A percentile compares a stretch with the other conserved stretches of the same genome.
Conservation (phyloP, 2,888 invertebrate species). For the Nysson spinosus region DNA sequence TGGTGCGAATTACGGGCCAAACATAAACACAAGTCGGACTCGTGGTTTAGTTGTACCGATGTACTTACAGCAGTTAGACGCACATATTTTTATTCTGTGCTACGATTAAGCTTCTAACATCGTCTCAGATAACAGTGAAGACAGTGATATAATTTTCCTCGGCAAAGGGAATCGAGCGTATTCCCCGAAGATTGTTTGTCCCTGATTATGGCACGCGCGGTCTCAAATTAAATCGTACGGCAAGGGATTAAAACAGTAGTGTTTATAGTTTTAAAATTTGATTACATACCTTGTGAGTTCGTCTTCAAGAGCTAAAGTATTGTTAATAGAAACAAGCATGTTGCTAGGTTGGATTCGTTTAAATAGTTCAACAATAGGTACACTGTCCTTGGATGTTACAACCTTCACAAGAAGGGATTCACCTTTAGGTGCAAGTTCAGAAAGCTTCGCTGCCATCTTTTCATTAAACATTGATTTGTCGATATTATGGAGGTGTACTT, state of each 20-base stretch:
- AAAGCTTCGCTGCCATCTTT: conserved; percentile 73
- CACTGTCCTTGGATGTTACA: conserved; percentile 23
- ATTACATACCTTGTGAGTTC: conserved; percentile 78
- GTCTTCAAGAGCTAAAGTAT: conserved; percentile 83
- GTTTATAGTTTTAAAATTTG: background rate
- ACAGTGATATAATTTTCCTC: no score
- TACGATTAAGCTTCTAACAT: no score
- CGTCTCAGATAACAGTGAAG: no score
- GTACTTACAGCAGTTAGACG: no score
- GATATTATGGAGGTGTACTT: conserved; percentile 81
- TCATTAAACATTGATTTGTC: conserved; percentile 78
- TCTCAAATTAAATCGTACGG: no score
- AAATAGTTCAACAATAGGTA: conserved; percentile 83
- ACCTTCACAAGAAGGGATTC: conserved; percentile 80
- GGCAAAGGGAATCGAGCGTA: no score
- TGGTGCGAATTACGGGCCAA: no score
- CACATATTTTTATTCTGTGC: no score
- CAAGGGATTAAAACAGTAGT: background rate
- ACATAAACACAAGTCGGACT: no score
- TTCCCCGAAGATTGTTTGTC: no score
- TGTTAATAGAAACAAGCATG: conserved; percentile 84
- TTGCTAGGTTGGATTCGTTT: conserved; percentile 83
- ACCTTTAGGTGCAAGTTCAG: conserved; percentile 79
- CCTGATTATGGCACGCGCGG: no score
- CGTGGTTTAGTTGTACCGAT: no score